A percentile compares a stretch with the other conserved stretches of the same genome.
Conservation (phyloP, 2,797 vertebrate genomes). For the Mus caroli region DNA sequence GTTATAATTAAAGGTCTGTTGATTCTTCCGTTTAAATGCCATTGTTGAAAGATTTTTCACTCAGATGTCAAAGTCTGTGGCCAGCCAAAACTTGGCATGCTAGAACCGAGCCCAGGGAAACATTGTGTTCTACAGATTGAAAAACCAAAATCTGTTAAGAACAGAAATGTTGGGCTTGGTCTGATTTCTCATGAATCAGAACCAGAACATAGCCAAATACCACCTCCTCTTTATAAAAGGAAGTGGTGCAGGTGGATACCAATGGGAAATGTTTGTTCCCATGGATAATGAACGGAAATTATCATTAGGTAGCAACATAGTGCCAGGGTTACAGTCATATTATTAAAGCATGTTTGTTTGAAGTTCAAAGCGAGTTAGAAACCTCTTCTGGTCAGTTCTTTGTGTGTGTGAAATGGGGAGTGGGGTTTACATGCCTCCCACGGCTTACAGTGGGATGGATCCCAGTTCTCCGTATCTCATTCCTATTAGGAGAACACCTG, state of each 20-base stretch:
- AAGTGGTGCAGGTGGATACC: constrained; percentile 81
- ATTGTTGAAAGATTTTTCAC: constrained; percentile 83
- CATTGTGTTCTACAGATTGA: constrained; percentile 87
- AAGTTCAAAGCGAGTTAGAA: constrained; percentile 59
- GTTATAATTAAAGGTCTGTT: constrained; percentile 81
- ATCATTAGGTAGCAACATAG: constrained; percentile 59
- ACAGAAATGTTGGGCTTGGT: constrained; percentile 85
- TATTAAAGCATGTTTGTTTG: constrained; percentile 66
- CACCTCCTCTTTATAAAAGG: constrained; percentile 82
- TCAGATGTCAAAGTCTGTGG: constrained; percentile 85
- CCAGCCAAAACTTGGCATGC: constrained; percentile 86
- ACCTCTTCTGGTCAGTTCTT: constrained; percentile 44
- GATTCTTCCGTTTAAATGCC: constrained; percentile 83
- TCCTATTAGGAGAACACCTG: constrained; percentile 22
- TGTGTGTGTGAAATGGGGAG: not conserved
- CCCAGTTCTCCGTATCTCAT: not conserved
- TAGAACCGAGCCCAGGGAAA: constrained; percentile 86
- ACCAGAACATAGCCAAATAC: constrained; percentile 83
- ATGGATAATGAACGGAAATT: constrained; percentile 64
- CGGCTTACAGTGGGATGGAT: constrained; percentile 37
- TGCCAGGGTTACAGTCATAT: constrained; percentile 47
- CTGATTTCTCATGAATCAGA: constrained; percentile 84
- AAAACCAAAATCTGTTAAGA: constrained; percentile 87
- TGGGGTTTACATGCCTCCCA: constrained; percentile 9
- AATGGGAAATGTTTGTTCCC: constrained; percentile 74